Base-by-base conservation (phyloP, 1,140 invertebrate genomes). In the Drosophila repleta region DNA sequence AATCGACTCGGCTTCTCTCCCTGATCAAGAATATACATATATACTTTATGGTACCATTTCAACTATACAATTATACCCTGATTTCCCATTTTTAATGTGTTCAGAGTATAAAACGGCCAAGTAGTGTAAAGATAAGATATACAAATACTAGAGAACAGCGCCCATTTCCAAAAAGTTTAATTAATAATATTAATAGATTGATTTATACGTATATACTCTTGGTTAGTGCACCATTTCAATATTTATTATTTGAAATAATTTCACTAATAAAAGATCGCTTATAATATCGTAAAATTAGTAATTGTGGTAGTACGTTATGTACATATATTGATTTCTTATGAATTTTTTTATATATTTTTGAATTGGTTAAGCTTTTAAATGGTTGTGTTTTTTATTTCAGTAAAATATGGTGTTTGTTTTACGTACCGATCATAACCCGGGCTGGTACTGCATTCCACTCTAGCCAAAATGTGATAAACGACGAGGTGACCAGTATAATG, bases 401-500 rank as follows among this genome's bases (percentile, higher is more conserved):
- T 26, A 49, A 49, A 26, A 66, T 63, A 68, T 65, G 46, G 43
- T 35, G 55, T 72, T 57, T 37, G 46, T 55, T 56, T 66, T 76
- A 93, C 93, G 94, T 94, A 96, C 96, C 96, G 94, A 97, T 97
- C 96, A 97, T 97, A 79, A 98, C 97, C 92, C 97, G 95, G 89
- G 97, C 97, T 91, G 97, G 97, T 78, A 98, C 97, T 70, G 97
- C 97, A 93, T 98, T 98, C 96, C 97, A 98, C 93, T 98, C 97
- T 90, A 98, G 94, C 97, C 97, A 98, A 94, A 91, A 92, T 64
- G 95, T 96, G 90, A 97, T 97, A 93, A 98, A 98, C 79, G 97
- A 98, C 92, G 96, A 97, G 78, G 97, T 98, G 80, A 98, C 97
- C 92, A 98, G 94, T 93, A 98, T 97, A 92, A 98, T 97, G 79